A percentile compares a stretch with the other conserved stretches of the same genome.
Evolutionary conservation across 2,888 invertebrate species (phyloP).

Genomic region (Zootermopsis nevadensis): DNA sequence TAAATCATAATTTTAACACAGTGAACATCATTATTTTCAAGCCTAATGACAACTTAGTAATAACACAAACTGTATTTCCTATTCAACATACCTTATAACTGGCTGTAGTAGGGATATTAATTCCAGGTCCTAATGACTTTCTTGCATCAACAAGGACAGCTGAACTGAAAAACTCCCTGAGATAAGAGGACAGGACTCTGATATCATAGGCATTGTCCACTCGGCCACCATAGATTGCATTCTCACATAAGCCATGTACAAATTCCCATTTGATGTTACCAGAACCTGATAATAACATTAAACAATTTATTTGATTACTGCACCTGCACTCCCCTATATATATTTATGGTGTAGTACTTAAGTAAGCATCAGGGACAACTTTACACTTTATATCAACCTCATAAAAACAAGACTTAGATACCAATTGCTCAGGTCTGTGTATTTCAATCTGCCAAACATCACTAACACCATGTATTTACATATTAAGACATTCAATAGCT

Average conservation of each 20-base stretch:
- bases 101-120: slow-evolving; percentile 68
- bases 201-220: slow-evolving; percentile 83
- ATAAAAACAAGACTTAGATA: no score
- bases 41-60: background rate
- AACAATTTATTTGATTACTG: no score
- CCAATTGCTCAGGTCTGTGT: no score
- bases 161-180: slow-evolving; percentile 71
- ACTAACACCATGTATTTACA: no score
- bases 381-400: no score
- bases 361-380: no score
- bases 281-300: slow-evolving; percentile 14
- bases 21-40: background rate
- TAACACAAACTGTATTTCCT: background rate
- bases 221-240: slow-evolving; percentile 87
- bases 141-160: slow-evolving; percentile 71
- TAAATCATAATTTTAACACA: background rate
- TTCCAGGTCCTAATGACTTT: slow-evolving; percentile 67
- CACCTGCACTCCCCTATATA: no score
- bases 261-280: slow-evolving; percentile 74
- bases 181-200: slow-evolving; percentile 74
- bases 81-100: slow-evolving; percentile 63
- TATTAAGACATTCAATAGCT: no score
- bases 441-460: no score
- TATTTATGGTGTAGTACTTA: no score
- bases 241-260: slow-evolving; percentile 80